Evolutionary conservation across 2,797 vertebrate species (phyloP), one percentile per base, ranked within the genome.

Genomic region (Morus bassanus): DNA sequence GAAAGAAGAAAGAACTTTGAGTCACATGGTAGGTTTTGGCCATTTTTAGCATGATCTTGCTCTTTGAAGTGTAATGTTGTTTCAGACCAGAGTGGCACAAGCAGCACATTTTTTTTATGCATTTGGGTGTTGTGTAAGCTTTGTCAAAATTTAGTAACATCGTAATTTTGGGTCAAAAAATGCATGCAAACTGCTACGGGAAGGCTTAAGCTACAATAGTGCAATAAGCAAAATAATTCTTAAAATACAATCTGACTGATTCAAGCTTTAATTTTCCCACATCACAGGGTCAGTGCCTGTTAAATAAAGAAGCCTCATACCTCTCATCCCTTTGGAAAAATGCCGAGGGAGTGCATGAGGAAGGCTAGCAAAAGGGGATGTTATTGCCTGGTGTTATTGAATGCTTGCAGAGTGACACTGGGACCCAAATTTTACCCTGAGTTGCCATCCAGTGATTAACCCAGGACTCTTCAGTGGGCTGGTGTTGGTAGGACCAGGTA

Each of bases 181-280:
- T 27, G 18, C 39, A 87, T 89, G 48, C 45, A 67, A 73, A 82
- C 30, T 60, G 41, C 43, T 85, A 4, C 7, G 28, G 65, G 53
- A 81, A 75, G 59, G 23, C 57, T 74, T 80, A 80, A 80, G 16
- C n/a, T 93, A 48, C 54, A 53, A 78, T 80, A 46, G 28, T 72
- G 45, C 60, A 72, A 21, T 70, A 21, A 89, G 45, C 13, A 78
- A 67, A 88, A 85, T 54, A 43, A 33, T 6, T 30, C 18, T 84
- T 75, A 9, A 16, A 51, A 43, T 88, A 46, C 22, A 88, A 53
- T 9, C 25, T 0, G 0, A 51, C 23, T 53, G 72, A 86, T 59
- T 82, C 46, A 70, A 59, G 77, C 54, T 94, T 91, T 89, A 86
- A 63, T 88, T 95, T 85, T 95, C 80, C 43, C 18, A n/a, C 67